These are phyloP conservation scores for Anas platyrhynchos DNA, from an alignment of 2,113 vertebrate genomes.

Conservation along the genomic window DNA sequence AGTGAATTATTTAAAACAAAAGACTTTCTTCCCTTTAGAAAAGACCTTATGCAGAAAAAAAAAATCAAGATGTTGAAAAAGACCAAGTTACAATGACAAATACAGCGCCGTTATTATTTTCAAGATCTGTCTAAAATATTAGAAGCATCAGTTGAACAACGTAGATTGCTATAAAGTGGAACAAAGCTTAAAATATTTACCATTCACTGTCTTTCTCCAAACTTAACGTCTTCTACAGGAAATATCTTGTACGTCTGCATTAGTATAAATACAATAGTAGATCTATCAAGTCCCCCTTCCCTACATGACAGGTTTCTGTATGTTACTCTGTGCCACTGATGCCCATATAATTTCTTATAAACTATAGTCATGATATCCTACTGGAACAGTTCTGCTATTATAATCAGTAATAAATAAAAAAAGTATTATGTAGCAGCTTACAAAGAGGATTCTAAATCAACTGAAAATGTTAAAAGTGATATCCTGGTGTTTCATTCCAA, in stretches of 20 bases:
- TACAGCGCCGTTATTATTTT: neutral
- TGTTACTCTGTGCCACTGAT: neutral
- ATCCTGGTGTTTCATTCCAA: constrained; percentile 21
- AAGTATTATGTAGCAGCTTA: neutral
- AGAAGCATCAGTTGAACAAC: neutral
- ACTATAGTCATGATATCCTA: neutral
- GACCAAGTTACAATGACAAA: neutral
- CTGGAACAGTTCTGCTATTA: neutral
- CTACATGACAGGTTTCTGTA: neutral
- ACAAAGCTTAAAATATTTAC: neutral
- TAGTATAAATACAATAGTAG: neutral
- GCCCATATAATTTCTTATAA: neutral
- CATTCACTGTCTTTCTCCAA: neutral
- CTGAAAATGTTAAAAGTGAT: neutral
- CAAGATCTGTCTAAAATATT: neutral
- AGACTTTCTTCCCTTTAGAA: neutral
- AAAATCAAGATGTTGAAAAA: neutral
- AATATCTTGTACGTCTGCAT: neutral
- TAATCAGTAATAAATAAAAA: neutral
- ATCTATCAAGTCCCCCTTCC: neutral
- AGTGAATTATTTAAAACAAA: neutral
- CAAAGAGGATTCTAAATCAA: neutral
- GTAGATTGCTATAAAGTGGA: neutral
- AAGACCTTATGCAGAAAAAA: neutral
- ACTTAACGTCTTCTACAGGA: neutral